Evolutionary conservation across 2,888 invertebrate genomes (phyloP).

Genomic region (Cheilosia pagana): DNA sequence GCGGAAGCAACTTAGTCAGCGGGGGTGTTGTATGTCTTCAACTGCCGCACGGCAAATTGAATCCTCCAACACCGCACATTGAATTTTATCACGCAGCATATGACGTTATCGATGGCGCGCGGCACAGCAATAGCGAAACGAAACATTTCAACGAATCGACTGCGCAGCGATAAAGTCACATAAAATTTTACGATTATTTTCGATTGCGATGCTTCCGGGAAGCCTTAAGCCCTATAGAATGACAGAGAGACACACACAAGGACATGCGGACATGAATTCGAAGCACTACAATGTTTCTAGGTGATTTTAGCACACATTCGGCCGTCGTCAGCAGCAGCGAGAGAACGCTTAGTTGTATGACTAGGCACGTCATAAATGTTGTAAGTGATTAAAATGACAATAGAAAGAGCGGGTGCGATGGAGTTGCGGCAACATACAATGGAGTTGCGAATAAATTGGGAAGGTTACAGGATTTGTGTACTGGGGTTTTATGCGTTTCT

Average conservation of each 20-base stretch:
- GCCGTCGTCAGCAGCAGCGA: slow-evolving; percentile 19
- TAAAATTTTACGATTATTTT: slow-evolving; percentile 74
- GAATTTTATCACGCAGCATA: slow-evolving; percentile 66
- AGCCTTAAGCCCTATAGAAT: slow-evolving; percentile 30
- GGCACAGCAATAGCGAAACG: slow-evolving; percentile 31
- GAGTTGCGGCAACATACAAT: neutral
- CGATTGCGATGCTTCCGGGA: slow-evolving; percentile 60
- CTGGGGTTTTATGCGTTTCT: slow-evolving; percentile 59
- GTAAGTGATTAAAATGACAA: slow-evolving; percentile 73
- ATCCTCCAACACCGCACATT: slow-evolving; percentile 73
- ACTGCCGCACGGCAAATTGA: slow-evolving; percentile 71
- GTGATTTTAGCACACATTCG: slow-evolving; percentile 58
- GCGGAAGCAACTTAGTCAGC: slow-evolving; percentile 35
- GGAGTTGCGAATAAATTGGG: slow-evolving; percentile 44
- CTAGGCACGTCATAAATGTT: slow-evolving; percentile 70
- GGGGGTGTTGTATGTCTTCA: neutral
- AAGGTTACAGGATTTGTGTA: slow-evolving; percentile 43
- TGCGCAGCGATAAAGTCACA: slow-evolving; percentile 71
- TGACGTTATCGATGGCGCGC: slow-evolving; percentile 56
- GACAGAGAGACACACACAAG: neutral
- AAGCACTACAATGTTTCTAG: slow-evolving; percentile 27
- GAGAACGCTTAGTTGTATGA: slow-evolving; percentile 41
- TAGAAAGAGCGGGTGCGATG: slow-evolving; percentile 42
- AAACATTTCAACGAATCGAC: slow-evolving; percentile 68
- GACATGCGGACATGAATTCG: neutral